These are phyloP conservation scores for Campylorhamphus procurvoides DNA, from an alignment of 2,113 vertebrate species.

Conservation along the genomic window DNA sequence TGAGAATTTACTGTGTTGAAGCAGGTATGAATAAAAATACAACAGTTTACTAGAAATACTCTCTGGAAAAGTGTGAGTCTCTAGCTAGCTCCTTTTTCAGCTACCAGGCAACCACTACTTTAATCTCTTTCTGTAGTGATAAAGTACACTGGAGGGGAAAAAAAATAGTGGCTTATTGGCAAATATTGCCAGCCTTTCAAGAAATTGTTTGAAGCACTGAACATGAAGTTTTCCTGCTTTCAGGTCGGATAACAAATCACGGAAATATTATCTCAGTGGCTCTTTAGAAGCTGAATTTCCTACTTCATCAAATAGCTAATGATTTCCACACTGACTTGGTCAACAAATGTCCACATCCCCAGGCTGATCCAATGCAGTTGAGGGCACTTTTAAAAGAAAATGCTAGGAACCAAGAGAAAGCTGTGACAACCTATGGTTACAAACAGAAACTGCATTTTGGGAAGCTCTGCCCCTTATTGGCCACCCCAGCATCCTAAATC, in stretches of 20 bases:
- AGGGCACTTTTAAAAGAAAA: not conserved
- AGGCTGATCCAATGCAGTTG: not conserved
- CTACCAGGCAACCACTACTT: not conserved
- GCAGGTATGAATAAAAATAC: slow-evolving; percentile 47
- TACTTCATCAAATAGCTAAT: not conserved
- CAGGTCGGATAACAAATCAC: not conserved
- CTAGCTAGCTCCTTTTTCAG: not conserved
- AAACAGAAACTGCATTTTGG: not conserved
- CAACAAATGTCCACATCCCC: not conserved
- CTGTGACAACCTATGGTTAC: not conserved
- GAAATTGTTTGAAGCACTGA: not conserved
- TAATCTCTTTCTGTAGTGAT: not conserved
- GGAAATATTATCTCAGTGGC: not conserved
- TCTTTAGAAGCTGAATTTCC: not conserved
- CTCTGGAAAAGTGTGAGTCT: not conserved
- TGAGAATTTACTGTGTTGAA: slow-evolving; percentile 48
- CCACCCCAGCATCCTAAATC: not conserved
- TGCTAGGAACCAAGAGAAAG: not conserved
- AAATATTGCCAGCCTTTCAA: not conserved
- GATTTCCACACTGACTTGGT: not conserved
- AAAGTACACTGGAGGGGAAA: not conserved
- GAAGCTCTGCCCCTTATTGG: not conserved
- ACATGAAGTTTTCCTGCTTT: not conserved
- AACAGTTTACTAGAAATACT: not conserved
- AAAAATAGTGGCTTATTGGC: not conserved